These are phyloP conservation scores for Coleophora flavipennella DNA, from an alignment of 2,888 invertebrate species.

Conservation along the genomic window DNA sequence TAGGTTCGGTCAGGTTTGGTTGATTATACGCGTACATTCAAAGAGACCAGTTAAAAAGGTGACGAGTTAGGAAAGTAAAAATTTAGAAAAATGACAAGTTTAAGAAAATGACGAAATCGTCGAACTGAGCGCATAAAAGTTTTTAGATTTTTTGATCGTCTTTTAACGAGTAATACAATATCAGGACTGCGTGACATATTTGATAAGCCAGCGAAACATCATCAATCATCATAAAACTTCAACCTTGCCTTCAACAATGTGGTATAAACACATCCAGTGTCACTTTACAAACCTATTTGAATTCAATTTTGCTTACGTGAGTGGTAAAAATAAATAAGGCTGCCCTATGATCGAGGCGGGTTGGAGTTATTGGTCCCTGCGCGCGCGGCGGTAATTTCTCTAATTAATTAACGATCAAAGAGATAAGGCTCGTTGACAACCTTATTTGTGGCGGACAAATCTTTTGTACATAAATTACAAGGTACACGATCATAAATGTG, in stretches of 20 bases:
- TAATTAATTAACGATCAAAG: slow-evolving; percentile 72
- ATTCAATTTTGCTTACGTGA: slow-evolving; percentile 70
- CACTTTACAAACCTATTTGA: slow-evolving; percentile 37
- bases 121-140: too few species aligned
- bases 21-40: too few species aligned
- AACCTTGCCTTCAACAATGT: slow-evolving; percentile 1
- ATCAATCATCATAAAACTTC: too few species aligned
- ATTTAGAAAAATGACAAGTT: too few species aligned
- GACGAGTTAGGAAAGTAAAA: too few species aligned
- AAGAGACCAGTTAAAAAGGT: too few species aligned
- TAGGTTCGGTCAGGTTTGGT: too few species aligned
- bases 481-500: slow-evolving; percentile 66
- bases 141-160: too few species aligned
- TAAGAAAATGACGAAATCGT: too few species aligned
- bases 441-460: slow-evolving; percentile 72
- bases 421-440: slow-evolving; percentile 70
- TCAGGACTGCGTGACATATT: too few species aligned
- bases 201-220: background rate
- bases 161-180: too few species aligned
- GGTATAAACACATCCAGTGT: slow-evolving; percentile 33
- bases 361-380: slow-evolving; percentile 70
- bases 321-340: slow-evolving; percentile 67
- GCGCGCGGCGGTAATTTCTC: slow-evolving; percentile 68
- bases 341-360: slow-evolving; percentile 65
- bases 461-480: slow-evolving; percentile 68